Evolutionary conservation across 2,113 vertebrate species (phyloP).

Genomic region (Entomyzon cyanotis): DNA sequence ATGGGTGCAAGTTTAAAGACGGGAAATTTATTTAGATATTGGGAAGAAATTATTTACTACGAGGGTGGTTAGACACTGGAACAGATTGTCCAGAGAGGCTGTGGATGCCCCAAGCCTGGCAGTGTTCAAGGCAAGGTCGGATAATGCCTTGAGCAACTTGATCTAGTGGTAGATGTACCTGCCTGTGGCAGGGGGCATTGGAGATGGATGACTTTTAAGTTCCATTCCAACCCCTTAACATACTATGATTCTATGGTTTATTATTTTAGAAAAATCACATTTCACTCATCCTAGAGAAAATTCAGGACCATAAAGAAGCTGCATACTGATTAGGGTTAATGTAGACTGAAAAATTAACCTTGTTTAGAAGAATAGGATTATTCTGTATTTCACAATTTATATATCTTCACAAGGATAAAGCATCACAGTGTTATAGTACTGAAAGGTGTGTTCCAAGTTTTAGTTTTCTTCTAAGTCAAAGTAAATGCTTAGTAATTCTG

Average conservation of each 20-base stretch:
- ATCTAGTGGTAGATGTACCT: background rate
- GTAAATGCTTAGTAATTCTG: background rate
- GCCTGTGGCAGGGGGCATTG: background rate
- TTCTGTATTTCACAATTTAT: background rate
- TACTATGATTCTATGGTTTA: background rate
- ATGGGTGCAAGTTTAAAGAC: background rate
- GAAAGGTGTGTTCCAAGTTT: background rate
- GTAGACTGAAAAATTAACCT: background rate
- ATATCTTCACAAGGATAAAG: background rate
- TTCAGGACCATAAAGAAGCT: background rate
- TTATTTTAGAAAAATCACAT: background rate
- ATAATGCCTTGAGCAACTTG: background rate
- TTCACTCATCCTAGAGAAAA: background rate
- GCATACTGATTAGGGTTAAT: background rate
- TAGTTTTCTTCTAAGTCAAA: background rate
- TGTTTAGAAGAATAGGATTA: background rate
- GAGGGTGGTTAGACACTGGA: rapidly evolving
- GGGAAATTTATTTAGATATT: background rate
- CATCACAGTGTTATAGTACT: background rate
- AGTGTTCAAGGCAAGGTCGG: background rate
- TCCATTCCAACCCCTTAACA: background rate
- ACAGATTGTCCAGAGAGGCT: background rate
- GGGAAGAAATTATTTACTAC: background rate
- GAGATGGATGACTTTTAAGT: background rate
- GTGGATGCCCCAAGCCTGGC: background rate